These are phyloP conservation scores for Chelonus insularis DNA, from an alignment of 1,140 invertebrate species.

Conservation along the genomic window DNA sequence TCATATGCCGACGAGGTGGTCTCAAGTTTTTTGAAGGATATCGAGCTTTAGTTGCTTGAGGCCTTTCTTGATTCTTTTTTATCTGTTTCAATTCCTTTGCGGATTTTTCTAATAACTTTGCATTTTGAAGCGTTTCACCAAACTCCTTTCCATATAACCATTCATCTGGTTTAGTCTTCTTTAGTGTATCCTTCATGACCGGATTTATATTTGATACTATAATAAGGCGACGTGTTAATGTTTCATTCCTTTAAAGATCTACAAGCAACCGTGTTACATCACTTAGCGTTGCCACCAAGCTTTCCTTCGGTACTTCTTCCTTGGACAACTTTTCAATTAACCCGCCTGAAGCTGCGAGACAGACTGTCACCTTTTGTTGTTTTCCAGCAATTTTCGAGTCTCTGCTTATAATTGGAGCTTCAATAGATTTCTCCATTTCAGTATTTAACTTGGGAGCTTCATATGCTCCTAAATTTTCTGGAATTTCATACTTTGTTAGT, in stretches of 20 bases:
- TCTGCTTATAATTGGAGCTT: slow-evolving; percentile 10
- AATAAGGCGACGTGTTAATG: slow-evolving; percentile 12
- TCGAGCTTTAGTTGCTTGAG: too few relatives aligned
- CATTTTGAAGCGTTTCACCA: slow-evolving; percentile 4
- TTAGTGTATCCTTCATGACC: slow-evolving; percentile 12
- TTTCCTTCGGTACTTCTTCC: not conserved
- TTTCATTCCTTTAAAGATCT: slow-evolving; percentile 22
- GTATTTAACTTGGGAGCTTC: slow-evolving; percentile 18
- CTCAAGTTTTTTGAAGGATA: too few relatives aligned
- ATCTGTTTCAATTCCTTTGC: too few relatives aligned
- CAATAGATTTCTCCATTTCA: slow-evolving; percentile 1
- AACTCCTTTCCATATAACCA: slow-evolving; percentile 12
- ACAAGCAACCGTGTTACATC: slow-evolving; percentile 14
- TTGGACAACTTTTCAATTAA: not conserved
- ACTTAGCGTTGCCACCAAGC: slow-evolving; percentile 16
- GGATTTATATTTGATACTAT: slow-evolving; percentile 10
- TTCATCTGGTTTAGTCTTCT: slow-evolving; percentile 10
- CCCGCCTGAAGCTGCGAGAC: slow-evolving; percentile 1
- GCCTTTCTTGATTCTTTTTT: too few relatives aligned
- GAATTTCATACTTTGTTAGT: slow-evolving; percentile 12
- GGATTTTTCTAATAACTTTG: too few relatives aligned
- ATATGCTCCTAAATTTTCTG: slow-evolving; percentile 10
- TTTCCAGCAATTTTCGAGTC: slow-evolving; percentile 12
- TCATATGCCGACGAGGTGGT: not conserved
- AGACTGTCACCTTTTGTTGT: slow-evolving; percentile 19